Base-by-base conservation (phyloP, 1,140 invertebrate species). In the Lutraria rhynchaena region DNA sequence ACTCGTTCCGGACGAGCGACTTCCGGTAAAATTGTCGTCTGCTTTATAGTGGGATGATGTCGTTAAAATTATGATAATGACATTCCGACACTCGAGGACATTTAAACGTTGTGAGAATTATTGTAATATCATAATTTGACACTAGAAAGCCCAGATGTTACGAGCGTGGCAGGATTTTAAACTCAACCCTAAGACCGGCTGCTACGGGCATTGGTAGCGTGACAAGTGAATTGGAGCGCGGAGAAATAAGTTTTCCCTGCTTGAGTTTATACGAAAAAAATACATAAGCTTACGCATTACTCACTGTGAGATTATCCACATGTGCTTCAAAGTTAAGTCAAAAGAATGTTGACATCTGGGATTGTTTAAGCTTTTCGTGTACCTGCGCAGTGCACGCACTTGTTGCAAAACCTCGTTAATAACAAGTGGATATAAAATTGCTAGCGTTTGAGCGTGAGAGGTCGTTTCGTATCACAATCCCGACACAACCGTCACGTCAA, bases 61-160 rank as follows among this genome's bases (percentile, higher is more conserved):
- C 71, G 53, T 58, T 67, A 41, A 61, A 75, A 75, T 60, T 75
- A 75, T 75, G 37, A 41, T 41, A 41, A 41, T 41, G 37, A 41
- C 71, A 75, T 75, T 60, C 71, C 71, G 55, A 46, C 41, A 75
- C 71, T 60, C 29, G 27, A 51, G 57, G 31, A 31, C 24, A 13
- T 33, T 44, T 60, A 44, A 46, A 41, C 41, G 3, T 61, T 75
- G 55, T 61, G 71, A 19, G 55, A 75, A 75, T 41, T 60, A 75
- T 75, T 75, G 71, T 31, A 75, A 75, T 22, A 75, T 75, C 55
- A 75, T 75, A 75, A 60, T 61, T 75, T 75, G 71, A 75, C 71
- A 75, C 71, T 75, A 13, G 22, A 17, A 44, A 22, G 53, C 55
- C 31, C 71, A 75, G 71, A 75, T 75, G 71, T 75, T 75, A 60